Evolutionary conservation across 2,888 invertebrate genomes (phyloP).

Genomic region (Drosophila stalkeri): DNA sequence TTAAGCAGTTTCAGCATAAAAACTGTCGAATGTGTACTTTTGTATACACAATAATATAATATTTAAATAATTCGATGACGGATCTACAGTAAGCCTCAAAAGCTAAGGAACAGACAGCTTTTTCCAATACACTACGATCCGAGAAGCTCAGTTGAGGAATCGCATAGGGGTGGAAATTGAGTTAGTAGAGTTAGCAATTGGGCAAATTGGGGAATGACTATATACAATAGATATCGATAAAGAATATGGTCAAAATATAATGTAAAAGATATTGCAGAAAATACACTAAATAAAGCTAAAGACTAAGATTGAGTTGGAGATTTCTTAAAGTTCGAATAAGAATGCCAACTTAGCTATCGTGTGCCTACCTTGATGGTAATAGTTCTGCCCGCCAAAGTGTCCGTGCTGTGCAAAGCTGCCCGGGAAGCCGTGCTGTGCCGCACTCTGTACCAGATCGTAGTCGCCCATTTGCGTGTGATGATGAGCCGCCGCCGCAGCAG

Average conservation of each 20-base stretch:
- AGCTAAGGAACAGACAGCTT: no score
- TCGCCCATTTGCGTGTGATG: constrained; percentile 83
- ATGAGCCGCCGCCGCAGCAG: constrained; percentile 82
- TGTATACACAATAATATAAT: no score
- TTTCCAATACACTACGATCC: no score
- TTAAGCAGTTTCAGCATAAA: no score
- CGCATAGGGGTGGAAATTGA: no score
- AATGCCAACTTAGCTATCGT: neutral
- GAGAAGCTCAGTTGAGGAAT: no score
- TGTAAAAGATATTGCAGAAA: neutral
- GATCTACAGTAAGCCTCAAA: no score
- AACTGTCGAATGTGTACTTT: no score
- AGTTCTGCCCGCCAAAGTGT: constrained; percentile 84
- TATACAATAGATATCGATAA: neutral
- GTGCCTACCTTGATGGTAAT: constrained; percentile 84
- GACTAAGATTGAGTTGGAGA: neutral
- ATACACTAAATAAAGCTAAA: neutral
- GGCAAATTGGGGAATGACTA: neutral
- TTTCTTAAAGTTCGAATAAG: neutral
- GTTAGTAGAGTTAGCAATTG: no score
- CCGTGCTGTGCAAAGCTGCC: constrained; percentile 84
- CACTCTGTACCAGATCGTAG: constrained; percentile 83
- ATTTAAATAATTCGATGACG: no score
- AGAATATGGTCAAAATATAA: neutral
- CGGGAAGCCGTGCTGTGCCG: constrained; percentile 84